Conservation (phyloP, 2,113 vertebrate genomes). For the Hippocampus abdominalis region DNA sequence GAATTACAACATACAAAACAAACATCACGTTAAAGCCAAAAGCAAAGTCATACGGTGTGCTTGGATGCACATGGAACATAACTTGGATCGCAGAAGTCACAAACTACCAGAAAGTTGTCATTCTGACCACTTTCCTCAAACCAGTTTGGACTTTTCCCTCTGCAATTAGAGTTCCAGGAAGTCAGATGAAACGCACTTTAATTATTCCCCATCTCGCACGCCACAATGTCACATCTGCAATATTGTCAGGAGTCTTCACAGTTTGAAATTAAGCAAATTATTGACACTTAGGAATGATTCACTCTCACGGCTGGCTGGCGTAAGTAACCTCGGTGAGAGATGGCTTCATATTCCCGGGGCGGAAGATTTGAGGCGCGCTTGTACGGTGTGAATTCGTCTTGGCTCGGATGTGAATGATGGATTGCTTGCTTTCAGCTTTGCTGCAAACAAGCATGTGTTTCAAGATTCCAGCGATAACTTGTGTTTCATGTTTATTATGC, state of each 20-base stretch:
- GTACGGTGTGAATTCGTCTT: slow-evolving; percentile 30
- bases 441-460: slow-evolving; percentile 20
- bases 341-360: slow-evolving; percentile 13
- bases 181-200: slow-evolving; percentile 49
- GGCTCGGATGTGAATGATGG: slow-evolving; percentile 38
- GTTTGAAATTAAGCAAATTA: slow-evolving; percentile 41
- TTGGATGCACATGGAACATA: too few relatives aligned
- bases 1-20: too few relatives aligned
- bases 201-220: neutral
- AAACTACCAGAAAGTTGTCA: slow-evolving; percentile 7
- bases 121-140: slow-evolving; percentile 12
- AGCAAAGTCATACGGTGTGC: too few relatives aligned
- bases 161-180: slow-evolving; percentile 54
- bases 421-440: slow-evolving; percentile 41
- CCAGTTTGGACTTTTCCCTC: slow-evolving; percentile 2
- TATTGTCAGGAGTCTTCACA: slow-evolving; percentile 15
- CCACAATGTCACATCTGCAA: slow-evolving; percentile 21
- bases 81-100: too few relatives aligned
- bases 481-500: slow-evolving; percentile 19
- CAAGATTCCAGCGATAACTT: slow-evolving; percentile 24
- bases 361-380: slow-evolving; percentile 34
- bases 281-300: slow-evolving; percentile 44
- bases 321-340: slow-evolving; percentile 44
- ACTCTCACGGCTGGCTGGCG: slow-evolving; percentile 29
- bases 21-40: too few relatives aligned